phyloP scores from a whole-genome alignment of 1,140 invertebrate species.

The Drosophila trapezifrons region DNA sequence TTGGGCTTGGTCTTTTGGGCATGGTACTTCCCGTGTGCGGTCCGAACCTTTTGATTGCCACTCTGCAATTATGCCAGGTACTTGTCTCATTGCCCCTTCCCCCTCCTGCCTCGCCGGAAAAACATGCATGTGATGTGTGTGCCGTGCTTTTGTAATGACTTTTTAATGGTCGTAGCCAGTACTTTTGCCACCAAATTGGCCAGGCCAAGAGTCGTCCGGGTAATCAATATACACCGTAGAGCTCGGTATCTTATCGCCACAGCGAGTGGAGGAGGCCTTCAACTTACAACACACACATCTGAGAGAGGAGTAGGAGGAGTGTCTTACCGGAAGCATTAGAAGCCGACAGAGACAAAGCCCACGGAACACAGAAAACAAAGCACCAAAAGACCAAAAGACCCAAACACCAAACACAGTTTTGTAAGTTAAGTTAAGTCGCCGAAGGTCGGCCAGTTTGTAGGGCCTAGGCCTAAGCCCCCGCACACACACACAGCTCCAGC shows the following conservation, averaged over 20 bases:
- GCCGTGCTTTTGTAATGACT: conserved; percentile 55
- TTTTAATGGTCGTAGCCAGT: conserved; percentile 51
- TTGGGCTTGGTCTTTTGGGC: conserved; percentile 44
- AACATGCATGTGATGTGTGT: conserved; percentile 27
- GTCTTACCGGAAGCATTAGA: conserved; percentile 77
- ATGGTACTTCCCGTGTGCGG: conserved; percentile 68
- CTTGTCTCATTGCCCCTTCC: conserved; percentile 32
- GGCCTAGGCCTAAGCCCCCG: conserved; percentile 13
- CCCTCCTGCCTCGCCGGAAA: not conserved
- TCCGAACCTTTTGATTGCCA: conserved; percentile 33
- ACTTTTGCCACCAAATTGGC: conserved; percentile 56
- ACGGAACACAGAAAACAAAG: conserved; percentile 27
- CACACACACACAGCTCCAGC: not conserved
- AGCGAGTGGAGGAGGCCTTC: conserved; percentile 50
- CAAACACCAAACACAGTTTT: conserved; percentile 31
- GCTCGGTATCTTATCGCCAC: conserved; percentile 61
- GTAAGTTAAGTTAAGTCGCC: conserved; percentile 35
- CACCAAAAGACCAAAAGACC: conserved; percentile 29
- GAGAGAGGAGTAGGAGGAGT: conserved; percentile 14
- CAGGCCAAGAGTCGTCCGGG: conserved; percentile 20
- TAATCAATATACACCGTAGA: conserved; percentile 44
- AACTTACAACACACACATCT: conserved; percentile 34
- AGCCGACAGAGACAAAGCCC: conserved; percentile 41
- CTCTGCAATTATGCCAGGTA: conserved; percentile 67
- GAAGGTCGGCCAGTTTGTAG: conserved; percentile 14